Base-by-base conservation (phyloP, 2,797 vertebrate species). In the Aldrovandia affinis region DNA sequence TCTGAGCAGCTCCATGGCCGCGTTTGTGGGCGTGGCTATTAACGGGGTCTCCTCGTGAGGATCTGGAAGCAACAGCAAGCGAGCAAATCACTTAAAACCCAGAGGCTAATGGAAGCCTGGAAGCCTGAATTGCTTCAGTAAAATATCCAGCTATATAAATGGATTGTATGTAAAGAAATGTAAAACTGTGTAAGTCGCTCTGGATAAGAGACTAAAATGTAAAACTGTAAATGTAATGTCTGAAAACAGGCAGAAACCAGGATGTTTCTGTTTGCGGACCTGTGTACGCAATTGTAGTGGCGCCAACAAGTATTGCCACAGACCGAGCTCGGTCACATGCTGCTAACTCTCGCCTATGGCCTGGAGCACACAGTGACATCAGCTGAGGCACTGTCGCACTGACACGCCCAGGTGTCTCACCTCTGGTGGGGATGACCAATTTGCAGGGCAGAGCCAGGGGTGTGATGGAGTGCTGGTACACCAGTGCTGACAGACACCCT, bases 391-490 rank as follows among this genome's bases (percentile, higher is more conserved):
- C 70, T 42, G 5, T 1, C 0, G 42, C 39, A 42, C 6, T 83
- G 87, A 28, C 44, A 93, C 92, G 0, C n/a, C 47, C 2, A 44
- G 87, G 63, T 3, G 33, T 86, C 93, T 93, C 93, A 99, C 98
- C 98, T 97, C 96, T 95, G 88, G 96, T 95, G 73, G 98, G 98
- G 93, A 99, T 98, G 85, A 99, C 95, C 81, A 99, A 95, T 90
- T 98, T 99, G 93, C 98, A 99, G 86, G 98, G 98, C 85, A 99
- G 93, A 75, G 98, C 98, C 95, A 99, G 92, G 0, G 98, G 98
- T 12, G 97, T 99, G 94, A 99, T 98, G 57, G 98, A 98, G 90
- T 99, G 98, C 92, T 99, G 98, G 93, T 99, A 99, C 78, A 99
- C 98, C 93, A 99, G 91, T 0, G 98, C 98, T 0, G 98, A 99